Evolutionary conservation across 2,797 vertebrate species (phyloP).

Genomic region (Helarctos malayanus): DNA sequence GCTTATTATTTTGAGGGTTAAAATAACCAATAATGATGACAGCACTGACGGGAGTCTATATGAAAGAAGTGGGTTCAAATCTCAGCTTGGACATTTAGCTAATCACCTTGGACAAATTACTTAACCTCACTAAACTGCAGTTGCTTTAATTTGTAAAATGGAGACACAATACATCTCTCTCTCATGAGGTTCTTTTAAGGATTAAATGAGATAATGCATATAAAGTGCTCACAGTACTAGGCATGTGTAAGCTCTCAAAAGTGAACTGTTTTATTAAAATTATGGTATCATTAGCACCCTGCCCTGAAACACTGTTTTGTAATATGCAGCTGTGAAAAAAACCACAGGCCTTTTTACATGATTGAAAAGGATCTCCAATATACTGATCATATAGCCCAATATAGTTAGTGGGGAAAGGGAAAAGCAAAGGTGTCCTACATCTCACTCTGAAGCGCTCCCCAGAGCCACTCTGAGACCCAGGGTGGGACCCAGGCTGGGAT

Average conservation of each 20-base stretch:
- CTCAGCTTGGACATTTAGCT: background rate
- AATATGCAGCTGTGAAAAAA: background rate
- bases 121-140: background rate
- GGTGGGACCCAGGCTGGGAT: slow-evolving; percentile 94
- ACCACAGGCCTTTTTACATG: background rate
- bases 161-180: background rate
- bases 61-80: background rate
- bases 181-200: background rate
- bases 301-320: background rate
- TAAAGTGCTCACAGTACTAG: background rate
- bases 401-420: background rate
- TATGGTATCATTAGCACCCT: background rate
- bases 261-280: background rate
- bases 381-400: background rate
- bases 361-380: background rate
- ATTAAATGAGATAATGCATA: background rate
- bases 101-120: background rate
- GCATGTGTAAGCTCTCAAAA: background rate
- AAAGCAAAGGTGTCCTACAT: slow-evolving; percentile 90
- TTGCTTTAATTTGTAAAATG: background rate
- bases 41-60: background rate
- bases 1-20: background rate
- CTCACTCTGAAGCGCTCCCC: slow-evolving; percentile 96
- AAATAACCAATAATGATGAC: background rate
- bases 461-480: slow-evolving; percentile 95